A percentile compares a stretch with the other conserved stretches of the same genome.
phyloP scores from a whole-genome alignment of 2,113 vertebrate genomes.

The Elanoides forficatus region DNA sequence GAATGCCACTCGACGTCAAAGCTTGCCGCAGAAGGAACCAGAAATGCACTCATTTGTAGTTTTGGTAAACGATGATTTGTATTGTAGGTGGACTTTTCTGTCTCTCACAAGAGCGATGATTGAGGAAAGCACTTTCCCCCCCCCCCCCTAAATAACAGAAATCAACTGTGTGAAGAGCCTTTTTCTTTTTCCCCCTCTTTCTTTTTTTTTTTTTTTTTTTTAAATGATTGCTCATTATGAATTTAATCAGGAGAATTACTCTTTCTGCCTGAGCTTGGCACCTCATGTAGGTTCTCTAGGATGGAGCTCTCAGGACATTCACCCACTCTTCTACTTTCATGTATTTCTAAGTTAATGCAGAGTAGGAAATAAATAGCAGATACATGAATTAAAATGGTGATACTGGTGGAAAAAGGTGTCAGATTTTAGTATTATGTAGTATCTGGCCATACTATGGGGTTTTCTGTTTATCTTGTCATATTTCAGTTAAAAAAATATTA shows the following conservation, averaged over 20 bases:
- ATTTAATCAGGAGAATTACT: neutral
- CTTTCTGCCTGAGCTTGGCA: neutral
- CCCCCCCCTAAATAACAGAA: neutral
- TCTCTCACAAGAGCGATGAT: neutral
- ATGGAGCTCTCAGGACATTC: neutral
- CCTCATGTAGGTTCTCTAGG: neutral
- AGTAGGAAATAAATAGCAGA: neutral
- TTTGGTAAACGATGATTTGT: neutral
- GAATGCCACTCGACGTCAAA: conserved; percentile 17
- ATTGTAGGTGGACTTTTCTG: neutral
- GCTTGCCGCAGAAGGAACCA: neutral
- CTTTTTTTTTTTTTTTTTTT: too few relatives aligned
- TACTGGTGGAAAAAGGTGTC: neutral
- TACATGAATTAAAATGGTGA: neutral
- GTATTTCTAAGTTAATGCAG: neutral
- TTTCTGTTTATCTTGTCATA: neutral
- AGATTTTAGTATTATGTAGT: neutral
- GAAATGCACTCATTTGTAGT: neutral
- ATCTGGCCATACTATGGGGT: neutral
- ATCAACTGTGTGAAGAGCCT: neutral
- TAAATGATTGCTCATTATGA: neutral
- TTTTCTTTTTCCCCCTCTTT: too few relatives aligned
- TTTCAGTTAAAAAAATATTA: neutral
- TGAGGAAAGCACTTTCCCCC: neutral
- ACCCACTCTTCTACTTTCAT: neutral